These are phyloP conservation scores for Oryzias curvinotus DNA, from an alignment of 2,113 vertebrate species.

Conservation along the genomic window DNA sequence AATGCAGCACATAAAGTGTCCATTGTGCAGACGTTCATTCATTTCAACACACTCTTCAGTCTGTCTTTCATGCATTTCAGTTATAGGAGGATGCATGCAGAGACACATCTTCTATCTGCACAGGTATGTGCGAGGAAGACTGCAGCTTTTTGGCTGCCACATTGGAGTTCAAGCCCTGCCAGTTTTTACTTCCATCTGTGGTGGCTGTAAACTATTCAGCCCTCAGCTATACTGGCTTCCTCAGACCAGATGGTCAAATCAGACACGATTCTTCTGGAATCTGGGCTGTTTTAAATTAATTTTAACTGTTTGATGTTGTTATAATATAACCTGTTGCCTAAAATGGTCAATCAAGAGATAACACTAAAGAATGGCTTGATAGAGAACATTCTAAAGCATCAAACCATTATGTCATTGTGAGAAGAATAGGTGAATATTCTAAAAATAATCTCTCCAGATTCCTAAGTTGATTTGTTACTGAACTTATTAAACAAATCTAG, in stretches of 20 bases:
- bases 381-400: constrained; percentile 6
- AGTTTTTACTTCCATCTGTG: constrained; percentile 47
- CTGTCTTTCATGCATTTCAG: constrained; percentile 24
- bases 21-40: constrained; percentile 35
- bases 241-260: constrained; percentile 45
- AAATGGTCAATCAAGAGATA: constrained; percentile 1
- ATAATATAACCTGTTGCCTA: neutral
- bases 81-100: constrained; percentile 57
- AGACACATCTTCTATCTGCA: constrained; percentile 66
- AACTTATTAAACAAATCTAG: too few relatives aligned
- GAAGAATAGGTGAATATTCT: neutral
- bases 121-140: constrained; percentile 65
- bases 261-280: constrained; percentile 25
- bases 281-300: constrained; percentile 22
- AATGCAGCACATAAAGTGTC: constrained; percentile 1
- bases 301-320: constrained; percentile 12
- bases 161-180: constrained; percentile 50
- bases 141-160: constrained; percentile 33
- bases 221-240: constrained; percentile 25
- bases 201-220: constrained; percentile 47
- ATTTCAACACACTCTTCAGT: constrained; percentile 21
- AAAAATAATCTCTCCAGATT: constrained; percentile 17
- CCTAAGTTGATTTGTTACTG: constrained; percentile 20
- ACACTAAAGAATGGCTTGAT: constrained; percentile 7
- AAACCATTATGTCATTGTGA: constrained; percentile 1